phyloP scores from a whole-genome alignment of 2,797 vertebrate species.

The Alfaro cultratus region DNA sequence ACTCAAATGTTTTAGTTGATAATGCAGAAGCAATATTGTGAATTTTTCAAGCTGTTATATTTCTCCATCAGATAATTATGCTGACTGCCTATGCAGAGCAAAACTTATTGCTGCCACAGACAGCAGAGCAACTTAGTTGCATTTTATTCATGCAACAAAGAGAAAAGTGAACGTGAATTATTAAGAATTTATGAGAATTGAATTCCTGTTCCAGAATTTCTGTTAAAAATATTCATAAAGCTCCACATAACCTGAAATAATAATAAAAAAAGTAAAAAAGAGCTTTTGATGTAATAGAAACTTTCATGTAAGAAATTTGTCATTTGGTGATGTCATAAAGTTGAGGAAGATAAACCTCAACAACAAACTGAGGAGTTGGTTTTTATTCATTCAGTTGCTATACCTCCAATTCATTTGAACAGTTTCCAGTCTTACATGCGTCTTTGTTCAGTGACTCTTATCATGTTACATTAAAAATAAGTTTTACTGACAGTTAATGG shows the following conservation, averaged over 20 bases:
- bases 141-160: background rate
- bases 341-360: no score
- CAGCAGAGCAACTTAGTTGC: background rate
- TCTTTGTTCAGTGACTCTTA: background rate
- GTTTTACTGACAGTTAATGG: background rate
- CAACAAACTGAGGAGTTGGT: background rate
- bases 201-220: background rate
- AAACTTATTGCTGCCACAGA: background rate
- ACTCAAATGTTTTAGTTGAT: background rate
- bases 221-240: background rate
- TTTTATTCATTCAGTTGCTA: slow-evolving; percentile 6
- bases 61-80: background rate
- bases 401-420: background rate
- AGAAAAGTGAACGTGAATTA: background rate
- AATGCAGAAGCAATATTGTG: background rate
- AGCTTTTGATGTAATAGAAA: background rate
- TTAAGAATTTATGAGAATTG: background rate
- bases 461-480: background rate
- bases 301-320: background rate
- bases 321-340: background rate
- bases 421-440: background rate
- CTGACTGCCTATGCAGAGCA: background rate
- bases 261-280: background rate
- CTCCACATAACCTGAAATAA: background rate
- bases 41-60: background rate